phyloP scores from a whole-genome alignment of 2,797 vertebrate genomes.

The Odontamblyopus rebecca region DNA sequence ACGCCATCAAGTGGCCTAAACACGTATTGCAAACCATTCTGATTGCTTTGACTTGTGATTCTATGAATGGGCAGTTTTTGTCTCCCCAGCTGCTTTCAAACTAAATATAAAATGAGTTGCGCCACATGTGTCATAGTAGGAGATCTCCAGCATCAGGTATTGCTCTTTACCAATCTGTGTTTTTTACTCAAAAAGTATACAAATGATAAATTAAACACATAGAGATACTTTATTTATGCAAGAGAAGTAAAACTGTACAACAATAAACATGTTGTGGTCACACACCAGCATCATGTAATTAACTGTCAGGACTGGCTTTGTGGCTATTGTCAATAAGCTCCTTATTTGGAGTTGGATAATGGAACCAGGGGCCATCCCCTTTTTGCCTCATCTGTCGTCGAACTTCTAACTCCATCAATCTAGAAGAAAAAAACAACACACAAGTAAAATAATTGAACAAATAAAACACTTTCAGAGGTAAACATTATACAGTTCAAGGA shows the following conservation, averaged over 20 bases:
- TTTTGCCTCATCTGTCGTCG: conserved; percentile 83
- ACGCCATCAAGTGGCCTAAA: conserved; percentile 43
- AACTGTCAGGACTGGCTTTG: conserved; percentile 88
- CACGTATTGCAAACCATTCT: not conserved
- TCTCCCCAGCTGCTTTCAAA: not conserved
- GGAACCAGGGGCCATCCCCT: conserved; percentile 93
- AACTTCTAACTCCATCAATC: conserved; percentile 79
- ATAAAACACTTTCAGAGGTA: not conserved
- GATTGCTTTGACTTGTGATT: not conserved
- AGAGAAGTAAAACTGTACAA: conserved; percentile 66
- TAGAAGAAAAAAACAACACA: conserved; percentile 55
- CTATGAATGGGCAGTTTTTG: not conserved
- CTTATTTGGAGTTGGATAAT: conserved; percentile 76
- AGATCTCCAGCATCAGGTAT: not conserved
- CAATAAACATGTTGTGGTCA: conserved; percentile 46
- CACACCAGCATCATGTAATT: conserved; percentile 44
- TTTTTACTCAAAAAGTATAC: not conserved
- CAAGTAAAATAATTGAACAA: not conserved
- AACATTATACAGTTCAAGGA: not conserved
- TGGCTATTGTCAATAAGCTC: conserved; percentile 77
- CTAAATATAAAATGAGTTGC: not conserved
- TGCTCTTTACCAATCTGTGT: not conserved
- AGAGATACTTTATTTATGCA: conserved; percentile 75
- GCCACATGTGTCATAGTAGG: not conserved
- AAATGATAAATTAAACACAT: not conserved